phyloP scores from a whole-genome alignment of 2,888 invertebrate species.

The Empis livida region DNA sequence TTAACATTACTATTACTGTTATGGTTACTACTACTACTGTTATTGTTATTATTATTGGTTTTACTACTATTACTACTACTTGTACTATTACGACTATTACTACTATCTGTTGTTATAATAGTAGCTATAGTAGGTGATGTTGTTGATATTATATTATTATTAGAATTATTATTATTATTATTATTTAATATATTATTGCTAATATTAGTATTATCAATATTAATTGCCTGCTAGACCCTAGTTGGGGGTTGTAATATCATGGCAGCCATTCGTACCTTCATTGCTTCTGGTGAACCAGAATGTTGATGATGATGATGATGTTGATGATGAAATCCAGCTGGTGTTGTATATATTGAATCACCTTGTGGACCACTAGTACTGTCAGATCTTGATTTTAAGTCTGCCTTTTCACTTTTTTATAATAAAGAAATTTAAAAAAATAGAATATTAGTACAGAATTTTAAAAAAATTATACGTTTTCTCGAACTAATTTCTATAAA shows the following conservation, averaged over 20 bases:
- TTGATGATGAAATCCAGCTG: slow-evolving; percentile 36
- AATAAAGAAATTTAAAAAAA: neutral
- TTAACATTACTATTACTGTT: slow-evolving; percentile 13
- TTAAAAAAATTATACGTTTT: too few relatives aligned
- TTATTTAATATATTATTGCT: slow-evolving; percentile 9
- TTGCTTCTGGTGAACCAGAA: slow-evolving; percentile 56
- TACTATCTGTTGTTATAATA: slow-evolving; percentile 3
- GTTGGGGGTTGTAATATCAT: slow-evolving; percentile 82
- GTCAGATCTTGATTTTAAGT: slow-evolving; percentile 36
- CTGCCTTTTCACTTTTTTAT: slow-evolving; percentile 32
- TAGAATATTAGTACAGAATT: neutral
- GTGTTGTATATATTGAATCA: slow-evolving; percentile 59
- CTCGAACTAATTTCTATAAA: too few relatives aligned
- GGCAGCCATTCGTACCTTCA: slow-evolving; percentile 83
- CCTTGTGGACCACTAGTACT: slow-evolving; percentile 50
- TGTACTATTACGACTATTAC: slow-evolving; percentile 5
- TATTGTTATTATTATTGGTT: slow-evolving; percentile 10
- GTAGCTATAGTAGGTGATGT: neutral
- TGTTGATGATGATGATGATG: slow-evolving; percentile 27
- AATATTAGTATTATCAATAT: slow-evolving; percentile 17
- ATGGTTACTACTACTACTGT: slow-evolving; percentile 13
- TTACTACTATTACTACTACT: slow-evolving; percentile 14
- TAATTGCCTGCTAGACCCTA: slow-evolving; percentile 50
- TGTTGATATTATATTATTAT: slow-evolving; percentile 6
- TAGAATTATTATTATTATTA: slow-evolving; percentile 9